phyloP scores from a whole-genome alignment of 2,113 vertebrate genomes.

The Plotosus lineatus region DNA sequence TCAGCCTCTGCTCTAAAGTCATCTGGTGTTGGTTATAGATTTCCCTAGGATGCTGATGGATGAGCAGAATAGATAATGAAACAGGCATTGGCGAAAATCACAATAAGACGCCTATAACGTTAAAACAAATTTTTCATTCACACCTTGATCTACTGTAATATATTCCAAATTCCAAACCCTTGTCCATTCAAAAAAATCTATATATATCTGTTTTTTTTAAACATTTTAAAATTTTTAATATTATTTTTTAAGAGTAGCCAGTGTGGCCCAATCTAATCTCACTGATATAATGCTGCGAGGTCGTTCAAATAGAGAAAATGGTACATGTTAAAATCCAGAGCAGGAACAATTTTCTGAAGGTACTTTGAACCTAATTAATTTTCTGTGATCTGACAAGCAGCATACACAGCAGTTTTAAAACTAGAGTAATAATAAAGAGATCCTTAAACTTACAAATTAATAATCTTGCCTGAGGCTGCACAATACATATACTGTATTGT shows the following conservation, averaged over 20 bases:
- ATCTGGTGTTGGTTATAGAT: too few species aligned
- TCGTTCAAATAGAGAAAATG: neutral
- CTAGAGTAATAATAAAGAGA: neutral
- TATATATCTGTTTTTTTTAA: too few species aligned
- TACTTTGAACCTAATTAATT: neutral
- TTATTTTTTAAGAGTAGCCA: neutral
- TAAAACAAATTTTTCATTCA: neutral
- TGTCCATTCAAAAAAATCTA: too few species aligned
- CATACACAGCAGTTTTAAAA: slow-evolving; percentile 11
- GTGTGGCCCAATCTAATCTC: neutral
- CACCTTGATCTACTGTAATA: neutral
- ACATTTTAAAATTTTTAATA: too few species aligned
- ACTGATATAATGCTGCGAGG: neutral
- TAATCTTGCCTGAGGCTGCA: neutral
- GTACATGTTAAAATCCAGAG: neutral
- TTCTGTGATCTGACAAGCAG: neutral
- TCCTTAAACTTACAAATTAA: neutral
- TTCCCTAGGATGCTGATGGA: too few species aligned
- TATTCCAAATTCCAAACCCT: neutral
- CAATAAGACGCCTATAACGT: neutral
- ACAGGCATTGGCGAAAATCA: neutral
- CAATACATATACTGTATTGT: neutral
- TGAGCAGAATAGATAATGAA: too few species aligned
- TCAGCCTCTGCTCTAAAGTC: too few species aligned
- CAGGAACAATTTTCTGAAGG: neutral